Conservation (phyloP, 2,888 invertebrate species). For the Andrena bicolor region DNA sequence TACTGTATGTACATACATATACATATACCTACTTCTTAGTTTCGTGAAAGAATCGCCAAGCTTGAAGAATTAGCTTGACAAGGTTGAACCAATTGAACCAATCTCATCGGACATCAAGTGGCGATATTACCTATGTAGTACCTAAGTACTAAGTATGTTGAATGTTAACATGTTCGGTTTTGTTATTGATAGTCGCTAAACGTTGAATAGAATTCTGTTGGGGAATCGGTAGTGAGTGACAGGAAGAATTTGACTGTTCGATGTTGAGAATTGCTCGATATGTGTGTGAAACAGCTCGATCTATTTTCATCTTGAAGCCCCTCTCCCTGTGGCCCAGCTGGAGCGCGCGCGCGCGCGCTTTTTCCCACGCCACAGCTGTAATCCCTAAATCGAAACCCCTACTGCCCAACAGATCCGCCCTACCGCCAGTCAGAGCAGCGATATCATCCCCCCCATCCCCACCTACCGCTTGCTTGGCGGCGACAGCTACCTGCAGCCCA, state of each 20-base stretch:
- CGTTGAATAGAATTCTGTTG: not conserved
- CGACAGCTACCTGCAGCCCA: slow-evolving; percentile 81
- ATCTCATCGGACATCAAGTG: too few relatives aligned
- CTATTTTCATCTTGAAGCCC: slow-evolving; percentile 5
- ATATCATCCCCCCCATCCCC: slow-evolving; percentile 8
- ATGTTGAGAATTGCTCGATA: not conserved
- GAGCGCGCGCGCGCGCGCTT: not conserved
- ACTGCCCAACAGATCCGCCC: not conserved
- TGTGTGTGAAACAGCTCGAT: not conserved
- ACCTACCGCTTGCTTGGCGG: slow-evolving; percentile 29
- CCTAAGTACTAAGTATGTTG: too few relatives aligned
- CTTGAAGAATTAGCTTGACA: too few relatives aligned
- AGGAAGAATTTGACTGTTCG: not conserved
- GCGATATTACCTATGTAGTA: too few relatives aligned
- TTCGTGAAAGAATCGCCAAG: too few relatives aligned
- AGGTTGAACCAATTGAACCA: too few relatives aligned
- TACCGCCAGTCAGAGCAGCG: not conserved
- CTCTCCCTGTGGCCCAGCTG: not conserved
- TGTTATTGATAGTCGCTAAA: too few relatives aligned
- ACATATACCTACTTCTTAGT: too few relatives aligned
- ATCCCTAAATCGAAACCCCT: not conserved
- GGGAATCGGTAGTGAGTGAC: not conserved
- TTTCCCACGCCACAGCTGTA: slow-evolving; percentile 1
- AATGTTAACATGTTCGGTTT: too few relatives aligned
- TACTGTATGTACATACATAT: too few relatives aligned